Evolutionary conservation across 23 tunicate species (phyloP).

Genomic region (Aplidium turbinatum): DNA sequence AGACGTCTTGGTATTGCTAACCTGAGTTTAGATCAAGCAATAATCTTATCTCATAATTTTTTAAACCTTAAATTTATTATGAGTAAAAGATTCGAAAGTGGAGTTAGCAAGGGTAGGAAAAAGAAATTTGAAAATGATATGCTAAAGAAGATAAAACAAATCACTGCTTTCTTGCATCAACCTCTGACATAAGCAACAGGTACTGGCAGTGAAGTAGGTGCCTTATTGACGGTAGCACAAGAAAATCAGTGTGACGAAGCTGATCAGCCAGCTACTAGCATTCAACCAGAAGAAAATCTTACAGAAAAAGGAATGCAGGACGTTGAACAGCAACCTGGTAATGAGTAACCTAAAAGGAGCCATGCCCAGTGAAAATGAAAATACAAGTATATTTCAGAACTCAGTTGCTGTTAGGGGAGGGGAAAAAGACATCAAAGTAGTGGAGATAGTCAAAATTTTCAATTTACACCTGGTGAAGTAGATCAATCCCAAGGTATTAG

Average conservation of each 20-base stretch:
- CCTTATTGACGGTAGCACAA: not conserved
- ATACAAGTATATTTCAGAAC: not conserved
- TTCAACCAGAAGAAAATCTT: no score
- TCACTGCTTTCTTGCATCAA: conserved; percentile 34
- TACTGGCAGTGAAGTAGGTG: conserved; percentile 30
- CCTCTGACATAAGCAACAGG: conserved; percentile 20
- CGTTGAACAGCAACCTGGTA: no score
- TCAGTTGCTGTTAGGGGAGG: not conserved
- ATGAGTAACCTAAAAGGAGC: no score
- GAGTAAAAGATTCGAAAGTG: no score
- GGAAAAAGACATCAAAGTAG: conserved; percentile 2
- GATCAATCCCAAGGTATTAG: conserved; percentile 11
- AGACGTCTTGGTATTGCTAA: not conserved
- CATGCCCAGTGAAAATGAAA: not conserved
- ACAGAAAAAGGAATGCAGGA: no score
- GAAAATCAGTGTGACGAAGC: conserved; percentile 41
- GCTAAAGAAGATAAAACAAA: conserved; percentile 27
- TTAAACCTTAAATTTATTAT: not conserved
- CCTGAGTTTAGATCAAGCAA: not conserved
- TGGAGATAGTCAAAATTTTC: conserved; percentile 15
- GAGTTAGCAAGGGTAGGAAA: not conserved
- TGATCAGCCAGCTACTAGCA: conserved; percentile 2
- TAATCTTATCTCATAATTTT: not conserved
- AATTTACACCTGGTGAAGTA: conserved; percentile 4
- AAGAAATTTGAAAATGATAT: not conserved